Conservation (phyloP, 92 coral and sea anemone genomes). For the Epizoanthus stellaris region DNA sequence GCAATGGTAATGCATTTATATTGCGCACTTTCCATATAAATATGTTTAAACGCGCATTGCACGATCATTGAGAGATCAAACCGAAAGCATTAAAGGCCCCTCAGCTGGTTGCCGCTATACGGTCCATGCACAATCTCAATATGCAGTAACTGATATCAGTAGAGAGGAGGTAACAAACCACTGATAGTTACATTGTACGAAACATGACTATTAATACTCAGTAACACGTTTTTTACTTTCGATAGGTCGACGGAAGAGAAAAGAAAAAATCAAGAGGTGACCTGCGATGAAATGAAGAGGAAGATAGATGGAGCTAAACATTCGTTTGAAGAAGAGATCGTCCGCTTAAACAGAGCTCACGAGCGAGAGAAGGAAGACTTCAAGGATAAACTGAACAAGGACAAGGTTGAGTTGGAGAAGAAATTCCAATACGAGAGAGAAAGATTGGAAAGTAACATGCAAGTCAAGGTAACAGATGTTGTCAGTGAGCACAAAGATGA, state of each 20-base stretch:
- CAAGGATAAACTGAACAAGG: conserved; percentile 56
- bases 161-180: no score
- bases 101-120: no score
- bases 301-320: conserved; percentile 40
- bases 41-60: no score
- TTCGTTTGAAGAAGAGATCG: conserved; percentile 45
- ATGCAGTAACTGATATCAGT: no score
- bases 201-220: no score
- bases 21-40: no score
- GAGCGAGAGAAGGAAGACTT: conserved; percentile 48
- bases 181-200: no score
- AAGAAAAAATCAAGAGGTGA: conserved; percentile 64
- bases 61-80: no score
- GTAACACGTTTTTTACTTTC: conserved; percentile 53
- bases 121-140: no score
- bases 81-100: no score
- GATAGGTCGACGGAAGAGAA: conserved; percentile 67
- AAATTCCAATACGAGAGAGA: conserved; percentile 35
- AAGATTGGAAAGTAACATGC: conserved; percentile 34
- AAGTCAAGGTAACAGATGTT: conserved; percentile 17
- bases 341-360: conserved; percentile 53
- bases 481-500: conserved; percentile 38
- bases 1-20: no score
- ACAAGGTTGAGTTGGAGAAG: conserved; percentile 38
- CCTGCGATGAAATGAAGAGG: conserved; percentile 49